Percentiles rank a stretch among this genome's conserved stretches.
Evolutionary conservation across 1,140 invertebrate genomes (phyloP).

Genomic region (Formica selysi): DNA sequence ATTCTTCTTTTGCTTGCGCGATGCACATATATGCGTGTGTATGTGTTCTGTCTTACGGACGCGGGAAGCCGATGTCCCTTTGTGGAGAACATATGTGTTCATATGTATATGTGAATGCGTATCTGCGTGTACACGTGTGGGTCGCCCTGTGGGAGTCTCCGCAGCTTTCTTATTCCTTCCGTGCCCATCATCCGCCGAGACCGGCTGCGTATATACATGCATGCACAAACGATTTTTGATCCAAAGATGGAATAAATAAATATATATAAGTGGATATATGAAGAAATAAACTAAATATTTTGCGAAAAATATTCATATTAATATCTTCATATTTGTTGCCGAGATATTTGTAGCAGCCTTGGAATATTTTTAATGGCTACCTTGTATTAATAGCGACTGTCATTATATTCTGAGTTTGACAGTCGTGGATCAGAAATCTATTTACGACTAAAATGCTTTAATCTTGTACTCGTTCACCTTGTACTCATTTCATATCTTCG

Average conservation of each 20-base stretch:
- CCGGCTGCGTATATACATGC: not conserved
- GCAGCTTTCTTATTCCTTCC: constrained; percentile 71
- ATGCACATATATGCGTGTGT: constrained; percentile 33
- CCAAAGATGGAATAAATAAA: constrained; percentile 9
- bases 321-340: not conserved
- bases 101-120: not conserved
- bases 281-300: constrained; percentile 33
- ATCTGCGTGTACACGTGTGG: constrained; percentile 50
- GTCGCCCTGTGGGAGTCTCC: constrained; percentile 74
- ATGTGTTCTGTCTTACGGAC: constrained; percentile 15
- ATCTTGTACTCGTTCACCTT: not conserved
- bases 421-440: constrained; percentile 8
- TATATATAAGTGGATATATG: not conserved
- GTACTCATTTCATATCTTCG: not conserved
- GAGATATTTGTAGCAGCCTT: not conserved
- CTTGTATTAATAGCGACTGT: not conserved
- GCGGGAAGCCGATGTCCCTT: constrained; percentile 69
- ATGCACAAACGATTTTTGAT: constrained; percentile 27
- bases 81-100: constrained; percentile 19
- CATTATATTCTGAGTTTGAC: not conserved
- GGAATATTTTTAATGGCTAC: not conserved
- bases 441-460: constrained; percentile 20
- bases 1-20: constrained; percentile 60
- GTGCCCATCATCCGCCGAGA: constrained; percentile 36
- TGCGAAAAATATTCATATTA: not conserved